Percentiles rank a stretch among this genome's conserved stretches.
phyloP scores from a whole-genome alignment of 1,140 invertebrate genomes.

The Pseudobourletiella spinata region DNA sequence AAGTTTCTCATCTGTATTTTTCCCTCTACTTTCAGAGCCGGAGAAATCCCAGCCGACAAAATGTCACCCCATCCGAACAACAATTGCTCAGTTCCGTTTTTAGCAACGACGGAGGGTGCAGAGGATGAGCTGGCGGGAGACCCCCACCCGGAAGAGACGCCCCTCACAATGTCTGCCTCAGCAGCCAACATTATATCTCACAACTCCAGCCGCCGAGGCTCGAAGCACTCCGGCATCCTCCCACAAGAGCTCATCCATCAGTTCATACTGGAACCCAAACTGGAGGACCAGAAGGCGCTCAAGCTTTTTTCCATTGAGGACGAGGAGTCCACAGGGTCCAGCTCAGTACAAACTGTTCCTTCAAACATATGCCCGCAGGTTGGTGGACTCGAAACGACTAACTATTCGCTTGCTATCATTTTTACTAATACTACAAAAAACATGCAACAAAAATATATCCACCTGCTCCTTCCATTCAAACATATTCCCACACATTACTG shows the following conservation, averaged over 20 bases:
- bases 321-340: neutral
- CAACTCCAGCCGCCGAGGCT: neutral
- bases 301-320: neutral
- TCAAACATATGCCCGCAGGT: slow-evolving; percentile 25
- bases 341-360: neutral
- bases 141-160: neutral
- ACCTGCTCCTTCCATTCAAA: no score
- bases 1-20: no score
- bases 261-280: slow-evolving; percentile 3
- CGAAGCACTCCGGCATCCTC: neutral
- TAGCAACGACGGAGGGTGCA: neutral
- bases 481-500: no score
- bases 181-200: neutral
- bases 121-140: neutral
- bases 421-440: no score
- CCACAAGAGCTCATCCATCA: neutral
- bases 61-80: slow-evolving; percentile 1
- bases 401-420: no score
- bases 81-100: neutral
- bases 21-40: no score
- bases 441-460: no score
- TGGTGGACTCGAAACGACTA: neutral
- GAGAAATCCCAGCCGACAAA: no score
- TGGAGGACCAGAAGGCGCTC: slow-evolving; percentile 7
- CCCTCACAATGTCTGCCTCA: neutral